Conservation (phyloP, 2,113 vertebrate species). For the Equus quagga region DNA sequence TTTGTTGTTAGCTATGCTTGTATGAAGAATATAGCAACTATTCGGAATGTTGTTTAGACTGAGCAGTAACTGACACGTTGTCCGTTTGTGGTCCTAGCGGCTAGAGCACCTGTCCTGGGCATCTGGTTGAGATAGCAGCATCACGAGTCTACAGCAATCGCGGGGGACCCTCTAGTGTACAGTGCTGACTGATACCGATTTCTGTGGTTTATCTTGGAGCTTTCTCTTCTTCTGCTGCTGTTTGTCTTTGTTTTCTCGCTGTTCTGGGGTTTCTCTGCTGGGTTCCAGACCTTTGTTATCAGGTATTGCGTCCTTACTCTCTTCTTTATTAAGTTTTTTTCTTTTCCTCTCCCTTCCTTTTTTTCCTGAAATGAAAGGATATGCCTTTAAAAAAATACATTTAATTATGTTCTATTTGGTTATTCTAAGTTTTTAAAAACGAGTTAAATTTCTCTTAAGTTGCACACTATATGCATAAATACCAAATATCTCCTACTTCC, state of each 20-base stretch:
- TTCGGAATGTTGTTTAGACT: constrained; percentile 89
- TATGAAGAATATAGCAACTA: constrained; percentile 87
- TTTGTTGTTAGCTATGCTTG: constrained; percentile 86
- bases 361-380: constrained; percentile 87
- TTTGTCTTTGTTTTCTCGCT: constrained; percentile 94
- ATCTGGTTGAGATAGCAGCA: constrained; percentile 96
- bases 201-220: constrained; percentile 90
- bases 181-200: constrained; percentile 87
- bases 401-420: constrained; percentile 12
- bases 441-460: neutral
- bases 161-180: constrained; percentile 88
- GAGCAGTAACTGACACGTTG: constrained; percentile 84
- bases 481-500: neutral
- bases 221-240: constrained; percentile 93
- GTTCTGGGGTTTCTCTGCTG: constrained; percentile 90
- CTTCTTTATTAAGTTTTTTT: constrained; percentile 93
- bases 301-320: constrained; percentile 90
- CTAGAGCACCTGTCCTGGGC: constrained; percentile 84
- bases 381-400: constrained; percentile 72
- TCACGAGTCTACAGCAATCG: constrained; percentile 87
- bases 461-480: neutral
- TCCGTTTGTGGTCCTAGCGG: constrained; percentile 84
- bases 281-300: constrained; percentile 90
- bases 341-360: constrained; percentile 90
- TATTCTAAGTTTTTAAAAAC: neutral